Evolutionary conservation across 2,113 vertebrate species (phyloP).

Genomic region (Tautogolabrus adspersus): DNA sequence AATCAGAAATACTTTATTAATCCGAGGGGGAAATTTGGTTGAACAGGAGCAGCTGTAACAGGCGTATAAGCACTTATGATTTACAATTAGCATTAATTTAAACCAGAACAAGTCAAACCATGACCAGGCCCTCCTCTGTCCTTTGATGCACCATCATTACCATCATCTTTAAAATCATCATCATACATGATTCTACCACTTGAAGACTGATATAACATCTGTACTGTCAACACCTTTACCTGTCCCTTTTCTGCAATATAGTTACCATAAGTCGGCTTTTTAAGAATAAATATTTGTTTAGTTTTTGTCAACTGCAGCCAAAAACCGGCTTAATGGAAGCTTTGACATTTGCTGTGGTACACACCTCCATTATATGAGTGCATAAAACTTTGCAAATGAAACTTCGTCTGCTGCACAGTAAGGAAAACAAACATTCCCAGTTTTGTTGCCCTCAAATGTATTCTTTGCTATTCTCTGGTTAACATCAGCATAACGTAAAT

Average conservation of each 20-base stretch:
- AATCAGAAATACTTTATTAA: too few species aligned
- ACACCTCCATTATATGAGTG: neutral
- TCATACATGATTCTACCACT: conserved; percentile 13
- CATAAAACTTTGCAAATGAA: neutral
- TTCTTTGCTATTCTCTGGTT: neutral
- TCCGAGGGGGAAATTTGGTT: too few species aligned
- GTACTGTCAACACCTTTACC: neutral
- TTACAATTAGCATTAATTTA: neutral
- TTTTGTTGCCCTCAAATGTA: neutral
- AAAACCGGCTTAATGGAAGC: neutral
- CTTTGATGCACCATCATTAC: neutral
- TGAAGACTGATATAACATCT: conserved; percentile 37
- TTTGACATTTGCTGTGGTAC: neutral
- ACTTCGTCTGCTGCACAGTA: conserved; percentile 27
- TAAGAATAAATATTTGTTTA: neutral
- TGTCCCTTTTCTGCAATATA: neutral
- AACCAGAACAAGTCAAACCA: neutral
- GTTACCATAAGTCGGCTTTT: neutral
- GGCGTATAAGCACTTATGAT: too few species aligned
- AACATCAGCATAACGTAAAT: neutral
- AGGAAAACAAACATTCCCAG: neutral
- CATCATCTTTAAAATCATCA: neutral
- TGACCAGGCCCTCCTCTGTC: neutral
- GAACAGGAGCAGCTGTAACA: too few species aligned
- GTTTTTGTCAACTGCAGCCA: neutral